Base-by-base conservation (phyloP, 2,113 vertebrate species). In the Egretta garzetta region DNA sequence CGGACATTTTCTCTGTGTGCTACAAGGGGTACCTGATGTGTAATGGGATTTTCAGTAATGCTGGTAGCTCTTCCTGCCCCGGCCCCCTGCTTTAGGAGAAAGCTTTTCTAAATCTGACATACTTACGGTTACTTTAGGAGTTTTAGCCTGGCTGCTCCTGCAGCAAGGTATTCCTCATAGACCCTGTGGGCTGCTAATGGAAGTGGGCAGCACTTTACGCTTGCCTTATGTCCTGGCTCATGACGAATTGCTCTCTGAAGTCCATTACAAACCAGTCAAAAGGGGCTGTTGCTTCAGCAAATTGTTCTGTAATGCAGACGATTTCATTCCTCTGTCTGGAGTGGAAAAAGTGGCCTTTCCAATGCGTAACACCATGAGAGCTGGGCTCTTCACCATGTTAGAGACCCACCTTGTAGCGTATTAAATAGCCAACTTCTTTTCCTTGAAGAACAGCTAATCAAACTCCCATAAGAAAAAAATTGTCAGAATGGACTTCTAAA, bases 261-360 rank as follows among this genome's bases (percentile, higher is more conserved):
- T 28, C 88, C 86, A 86, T 93, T 91, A 95, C 30, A 72, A 22
- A 53, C 41, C 63, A 66, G 75, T 52, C n/a, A 49, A 37, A 83
- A 88, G 82, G 21, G 82, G 53, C 58, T 80, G 39, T 90, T 76
- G 32, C 86, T 86, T 80, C 59, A 62, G 55, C n/a, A 95, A 87
- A 77, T 70, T 47, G 55, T 80, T 83, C 75, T 77, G 17, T 94
- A 66, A 74, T 45, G 63, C 24, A 80, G 72, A 60, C 17, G 14
- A 35, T 83, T 90, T 86, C 33, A 62, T 86, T 86, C 32, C 50
- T 71, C 62, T 92, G 30, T 63, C 66, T 83, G 81, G 33, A 88
- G 75, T 68, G 71, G 58, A 50, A 83, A 59, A 74, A 74, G 33
- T 62, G 28, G 32, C 79, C 62, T 86, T 92, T 92, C 60, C 49